Evolutionary conservation across 2,113 vertebrate species (phyloP).

Genomic region (Cyanoderma ruficeps): DNA sequence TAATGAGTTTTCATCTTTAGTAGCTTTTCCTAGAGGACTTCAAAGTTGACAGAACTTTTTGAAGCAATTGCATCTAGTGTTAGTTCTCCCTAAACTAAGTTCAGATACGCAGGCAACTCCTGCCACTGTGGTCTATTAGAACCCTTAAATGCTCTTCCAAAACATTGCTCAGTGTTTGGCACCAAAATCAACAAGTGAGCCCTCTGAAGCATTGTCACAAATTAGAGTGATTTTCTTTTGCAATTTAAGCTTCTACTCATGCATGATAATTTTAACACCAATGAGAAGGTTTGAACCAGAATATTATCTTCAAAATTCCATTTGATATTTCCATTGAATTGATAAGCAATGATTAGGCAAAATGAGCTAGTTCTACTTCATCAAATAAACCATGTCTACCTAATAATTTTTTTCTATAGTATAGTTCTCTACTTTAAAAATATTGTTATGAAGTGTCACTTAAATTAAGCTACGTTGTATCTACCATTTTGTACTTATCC

Average conservation of each 20-base stretch:
- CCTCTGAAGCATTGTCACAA: background rate
- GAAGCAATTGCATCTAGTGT: background rate
- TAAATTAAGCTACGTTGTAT: background rate
- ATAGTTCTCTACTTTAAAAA: background rate
- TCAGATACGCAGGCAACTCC: background rate
- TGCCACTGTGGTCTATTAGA: background rate
- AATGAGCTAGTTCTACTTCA: background rate
- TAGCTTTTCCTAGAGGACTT: background rate
- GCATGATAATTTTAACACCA: background rate
- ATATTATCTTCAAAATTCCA: background rate
- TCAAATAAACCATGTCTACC: background rate
- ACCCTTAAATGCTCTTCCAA: background rate
- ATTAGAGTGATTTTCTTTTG: background rate
- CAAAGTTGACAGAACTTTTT: background rate
- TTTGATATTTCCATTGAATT: background rate
- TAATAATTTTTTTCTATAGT: background rate
- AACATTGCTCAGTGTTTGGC: background rate
- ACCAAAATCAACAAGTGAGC: background rate
- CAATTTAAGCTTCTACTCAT: background rate
- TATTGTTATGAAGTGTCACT: background rate
- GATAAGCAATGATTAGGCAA: background rate
- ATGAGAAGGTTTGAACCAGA: background rate
- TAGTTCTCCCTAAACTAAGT: background rate
- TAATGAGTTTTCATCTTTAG: background rate
- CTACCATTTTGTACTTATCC: background rate